These are phyloP conservation scores for Cephalopholis sonnerati DNA, from an alignment of 2,113 vertebrate genomes.

Conservation along the genomic window DNA sequence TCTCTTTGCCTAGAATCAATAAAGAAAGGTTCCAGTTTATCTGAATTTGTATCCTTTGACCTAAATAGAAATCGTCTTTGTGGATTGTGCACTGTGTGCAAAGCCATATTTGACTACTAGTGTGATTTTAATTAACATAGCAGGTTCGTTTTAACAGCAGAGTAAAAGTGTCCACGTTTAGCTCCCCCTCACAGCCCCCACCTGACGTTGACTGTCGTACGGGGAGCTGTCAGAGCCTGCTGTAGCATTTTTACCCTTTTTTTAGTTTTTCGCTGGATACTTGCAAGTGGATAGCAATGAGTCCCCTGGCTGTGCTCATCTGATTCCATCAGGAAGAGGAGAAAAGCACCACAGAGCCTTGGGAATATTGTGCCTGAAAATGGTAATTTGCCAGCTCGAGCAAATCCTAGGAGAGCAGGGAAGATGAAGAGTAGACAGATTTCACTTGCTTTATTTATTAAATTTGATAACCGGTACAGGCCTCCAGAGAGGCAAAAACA, in stretches of 20 bases:
- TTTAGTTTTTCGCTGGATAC: conserved; percentile 65
- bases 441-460: conserved; percentile 86
- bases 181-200: conserved; percentile 15
- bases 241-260: conserved; percentile 55
- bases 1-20: conserved; percentile 6
- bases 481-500: conserved; percentile 76
- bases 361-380: conserved; percentile 82
- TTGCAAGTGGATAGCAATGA: conserved; percentile 78
- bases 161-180: conserved; percentile 43
- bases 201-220: conserved; percentile 62
- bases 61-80: conserved; percentile 8
- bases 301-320: conserved; percentile 78
- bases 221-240: conserved; percentile 69
- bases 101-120: conserved; percentile 9
- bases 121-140: conserved; percentile 33
- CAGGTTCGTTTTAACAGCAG: conserved; percentile 29
- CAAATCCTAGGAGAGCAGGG: conserved; percentile 78
- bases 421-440: conserved; percentile 85
- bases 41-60: conserved; percentile 8
- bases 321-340: conserved; percentile 81
- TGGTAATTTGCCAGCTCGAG: conserved; percentile 81
- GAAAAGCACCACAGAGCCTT: conserved; percentile 71
- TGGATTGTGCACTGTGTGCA: conserved; percentile 25
- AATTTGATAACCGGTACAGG: conserved; percentile 84
- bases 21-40: not conserved